Conservation (phyloP, 1,140 invertebrate genomes). For the Philotrypesis tridentata region DNA sequence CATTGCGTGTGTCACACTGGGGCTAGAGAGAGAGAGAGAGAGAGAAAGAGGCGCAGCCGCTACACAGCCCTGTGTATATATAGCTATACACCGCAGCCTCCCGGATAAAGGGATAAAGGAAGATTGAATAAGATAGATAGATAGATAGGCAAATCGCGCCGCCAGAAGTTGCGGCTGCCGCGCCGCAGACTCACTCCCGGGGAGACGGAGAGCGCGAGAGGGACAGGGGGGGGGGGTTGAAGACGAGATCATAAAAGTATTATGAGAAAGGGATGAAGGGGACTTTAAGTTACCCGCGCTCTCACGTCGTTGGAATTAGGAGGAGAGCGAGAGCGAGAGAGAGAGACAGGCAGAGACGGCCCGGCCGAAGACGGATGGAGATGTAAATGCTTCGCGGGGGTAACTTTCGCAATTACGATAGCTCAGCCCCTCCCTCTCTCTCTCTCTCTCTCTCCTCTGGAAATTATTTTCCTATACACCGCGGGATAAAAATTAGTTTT, state of each 20-base stretch:
- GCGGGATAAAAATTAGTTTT: neutral
- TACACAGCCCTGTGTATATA: too few relatives aligned
- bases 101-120: conserved; percentile 18
- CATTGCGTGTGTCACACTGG: conserved; percentile 55
- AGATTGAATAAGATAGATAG: conserved; percentile 47
- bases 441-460: too few relatives aligned
- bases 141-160: conserved; percentile 42
- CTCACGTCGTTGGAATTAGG: conserved; percentile 7
- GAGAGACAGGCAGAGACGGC: neutral
- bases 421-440: too few relatives aligned
- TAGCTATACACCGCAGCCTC: neutral
- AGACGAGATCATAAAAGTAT: conserved; percentile 42
- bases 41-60: too few relatives aligned
- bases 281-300: conserved; percentile 30
- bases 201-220: neutral
- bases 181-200: too few relatives aligned
- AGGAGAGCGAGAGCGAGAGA: neutral
- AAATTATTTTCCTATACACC: conserved; percentile 37
- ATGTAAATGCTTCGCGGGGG: neutral
- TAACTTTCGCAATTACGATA: conserved; percentile 40
- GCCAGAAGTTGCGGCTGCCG: conserved; percentile 5
- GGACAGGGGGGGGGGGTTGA: too few relatives aligned
- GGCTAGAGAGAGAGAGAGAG: neutral
- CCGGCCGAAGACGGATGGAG: neutral
- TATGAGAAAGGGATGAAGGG: conserved; percentile 34